Evolutionary conservation across 2,888 invertebrate species (phyloP).

Genomic region (Cheilosia soror): DNA sequence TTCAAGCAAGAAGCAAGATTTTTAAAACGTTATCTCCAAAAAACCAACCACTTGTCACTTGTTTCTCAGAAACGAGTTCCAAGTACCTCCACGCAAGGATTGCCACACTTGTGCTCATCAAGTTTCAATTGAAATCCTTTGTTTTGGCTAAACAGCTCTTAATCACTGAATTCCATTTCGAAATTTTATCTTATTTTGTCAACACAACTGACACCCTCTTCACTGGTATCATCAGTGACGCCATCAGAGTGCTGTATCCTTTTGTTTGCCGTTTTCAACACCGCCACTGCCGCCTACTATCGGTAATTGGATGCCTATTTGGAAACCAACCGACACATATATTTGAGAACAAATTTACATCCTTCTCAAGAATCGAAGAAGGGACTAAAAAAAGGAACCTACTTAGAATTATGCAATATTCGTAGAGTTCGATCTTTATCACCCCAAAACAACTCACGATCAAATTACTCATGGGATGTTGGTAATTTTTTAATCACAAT

Average conservation of each 20-base stretch:
- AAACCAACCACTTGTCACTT: slow-evolving; percentile 52
- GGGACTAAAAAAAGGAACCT: slow-evolving; percentile 29
- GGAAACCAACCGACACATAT: slow-evolving; percentile 48
- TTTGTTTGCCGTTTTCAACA: slow-evolving; percentile 57
- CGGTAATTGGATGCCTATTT: slow-evolving; percentile 71
- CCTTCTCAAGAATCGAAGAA: slow-evolving; percentile 11
- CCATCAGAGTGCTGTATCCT: slow-evolving; percentile 47
- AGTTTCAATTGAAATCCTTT: slow-evolving; percentile 57
- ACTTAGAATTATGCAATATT: slow-evolving; percentile 58
- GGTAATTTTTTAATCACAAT: slow-evolving; percentile 59
- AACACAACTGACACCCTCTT: slow-evolving; percentile 61
- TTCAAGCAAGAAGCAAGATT: background rate
- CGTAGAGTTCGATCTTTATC: slow-evolving; percentile 48
- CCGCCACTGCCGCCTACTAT: slow-evolving; percentile 35
- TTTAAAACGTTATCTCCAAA: background rate
- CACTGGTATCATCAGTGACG: slow-evolving; percentile 58
- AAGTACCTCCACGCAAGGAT: background rate
- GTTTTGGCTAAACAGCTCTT: slow-evolving; percentile 40
- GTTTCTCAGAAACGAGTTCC: background rate
- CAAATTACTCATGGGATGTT: slow-evolving; percentile 63
- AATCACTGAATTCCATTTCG: slow-evolving; percentile 34
- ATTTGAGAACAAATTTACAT: slow-evolving; percentile 45
- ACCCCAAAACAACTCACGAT: slow-evolving; percentile 18
- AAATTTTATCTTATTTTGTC: slow-evolving; percentile 68
- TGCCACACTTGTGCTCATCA: slow-evolving; percentile 28